A percentile compares a stretch with the other conserved stretches of the same genome.
Evolutionary conservation across 2,113 vertebrate species (phyloP).

Genomic region (Clarias gariepinus): DNA sequence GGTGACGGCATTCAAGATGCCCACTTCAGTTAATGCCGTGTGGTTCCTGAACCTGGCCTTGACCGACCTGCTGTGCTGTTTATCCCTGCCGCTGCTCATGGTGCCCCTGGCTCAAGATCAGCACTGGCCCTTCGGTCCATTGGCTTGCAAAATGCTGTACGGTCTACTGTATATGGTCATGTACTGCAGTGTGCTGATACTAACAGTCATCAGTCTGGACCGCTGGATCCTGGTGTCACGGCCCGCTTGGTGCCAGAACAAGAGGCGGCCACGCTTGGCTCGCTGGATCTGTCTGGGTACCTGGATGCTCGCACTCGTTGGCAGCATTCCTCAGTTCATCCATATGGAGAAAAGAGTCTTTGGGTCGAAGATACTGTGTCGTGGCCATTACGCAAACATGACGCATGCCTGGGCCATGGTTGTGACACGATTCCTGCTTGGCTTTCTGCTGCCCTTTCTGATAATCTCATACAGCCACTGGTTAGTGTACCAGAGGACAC

Average conservation of each 20-base stretch:
- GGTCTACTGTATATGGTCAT: slow-evolving; percentile 77
- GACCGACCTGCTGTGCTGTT: slow-evolving; percentile 84
- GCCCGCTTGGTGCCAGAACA: slow-evolving; percentile 76
- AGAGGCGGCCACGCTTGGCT: slow-evolving; percentile 32
- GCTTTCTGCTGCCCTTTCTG: slow-evolving; percentile 77
- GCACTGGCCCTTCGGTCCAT: slow-evolving; percentile 75
- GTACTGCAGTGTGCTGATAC: slow-evolving; percentile 82
- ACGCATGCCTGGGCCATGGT: slow-evolving; percentile 1
- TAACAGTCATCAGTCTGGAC: slow-evolving; percentile 79
- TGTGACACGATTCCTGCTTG: slow-evolving; percentile 72
- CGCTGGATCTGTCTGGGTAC: slow-evolving; percentile 37
- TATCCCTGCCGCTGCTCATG: slow-evolving; percentile 78
- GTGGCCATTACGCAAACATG: fast-evolving
- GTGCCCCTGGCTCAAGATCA: slow-evolving; percentile 62
- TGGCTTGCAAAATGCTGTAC: slow-evolving; percentile 74
- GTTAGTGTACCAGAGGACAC: slow-evolving; percentile 55
- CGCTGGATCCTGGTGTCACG: slow-evolving; percentile 74
- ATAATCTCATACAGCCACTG: slow-evolving; percentile 72
- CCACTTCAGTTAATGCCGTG: slow-evolving; percentile 68
- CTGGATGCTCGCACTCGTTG: slow-evolving; percentile 73
- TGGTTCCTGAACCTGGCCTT: slow-evolving; percentile 85
- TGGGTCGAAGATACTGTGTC: slow-evolving; percentile 47
- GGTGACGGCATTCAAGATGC: slow-evolving; percentile 75
- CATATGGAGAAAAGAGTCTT: slow-evolving; percentile 22
- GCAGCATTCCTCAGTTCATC: slow-evolving; percentile 72